Evolutionary conservation across 2,113 vertebrate genomes (phyloP), one percentile per base, ranked within the genome.

Genomic region (Hassar affinis): DNA sequence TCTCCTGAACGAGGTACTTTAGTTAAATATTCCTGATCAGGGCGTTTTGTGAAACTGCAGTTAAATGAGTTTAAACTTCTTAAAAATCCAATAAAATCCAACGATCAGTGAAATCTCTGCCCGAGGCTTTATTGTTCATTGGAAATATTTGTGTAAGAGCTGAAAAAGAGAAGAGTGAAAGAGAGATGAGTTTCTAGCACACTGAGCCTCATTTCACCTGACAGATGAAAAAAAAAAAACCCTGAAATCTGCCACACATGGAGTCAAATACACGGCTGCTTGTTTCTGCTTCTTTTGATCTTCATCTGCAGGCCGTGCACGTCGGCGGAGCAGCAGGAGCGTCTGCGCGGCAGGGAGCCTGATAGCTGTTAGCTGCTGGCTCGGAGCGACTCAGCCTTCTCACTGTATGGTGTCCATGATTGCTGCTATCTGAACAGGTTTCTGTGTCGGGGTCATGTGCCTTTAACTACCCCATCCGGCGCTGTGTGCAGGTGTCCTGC

Each of bases 351-450:
- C 7, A 27, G 71, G 81, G 18, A 62, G 56, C 59, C 71, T 64
- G 81, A 83, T 83, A 49, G 57, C 81, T 64, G 71, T 62, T 76
- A 62, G 71, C 54, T 57, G 56, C 15, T 12, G 69, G 81, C 42
- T 61, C 25, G 10, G 51, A 47, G 52, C 61, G 68, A 80, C 66
- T 80, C 78, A 64, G 78, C 42, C 45, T 66, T 45, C 35, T 49
- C 45, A 75, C 81, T 62, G 69, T 71, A 75, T 49, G 57, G 57
- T 76, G 81, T 76, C 52, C 56, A 15, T 83, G 81, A 83, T 76
- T 76, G 81, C 71, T 38, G 81, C 90, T 87, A 85, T 92, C 33
- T 59, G 47, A 89, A 89, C 49, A 80, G 61, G 89, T 87, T 81
- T 88, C 56, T 38, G 27, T 35, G 42, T 64, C n/a, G 22, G 81